phyloP scores from a whole-genome alignment of 2,113 vertebrate species.

The Carassius carassius region DNA sequence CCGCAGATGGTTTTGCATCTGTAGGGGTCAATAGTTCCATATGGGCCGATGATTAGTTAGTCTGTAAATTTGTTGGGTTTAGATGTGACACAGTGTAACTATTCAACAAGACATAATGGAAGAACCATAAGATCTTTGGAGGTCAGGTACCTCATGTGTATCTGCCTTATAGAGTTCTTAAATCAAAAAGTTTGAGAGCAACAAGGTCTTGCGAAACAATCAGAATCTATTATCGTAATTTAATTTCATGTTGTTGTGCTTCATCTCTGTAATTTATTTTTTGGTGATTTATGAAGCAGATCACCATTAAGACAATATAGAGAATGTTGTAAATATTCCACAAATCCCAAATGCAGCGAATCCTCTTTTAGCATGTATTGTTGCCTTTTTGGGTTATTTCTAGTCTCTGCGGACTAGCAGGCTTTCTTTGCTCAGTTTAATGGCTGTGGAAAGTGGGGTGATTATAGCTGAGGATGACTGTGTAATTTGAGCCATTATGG shows the following conservation, averaged over 20 bases:
- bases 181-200: slow-evolving; percentile 34
- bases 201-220: slow-evolving; percentile 28
- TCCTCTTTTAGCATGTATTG: slow-evolving; percentile 22
- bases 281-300: slow-evolving; percentile 47
- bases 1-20: slow-evolving; percentile 17
- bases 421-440: slow-evolving; percentile 50
- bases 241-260: slow-evolving; percentile 46
- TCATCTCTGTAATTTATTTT: slow-evolving; percentile 15
- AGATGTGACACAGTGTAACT: neutral
- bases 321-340: slow-evolving; percentile 3
- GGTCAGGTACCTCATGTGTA: neutral
- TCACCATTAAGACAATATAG: slow-evolving; percentile 36
- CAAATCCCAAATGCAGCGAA: slow-evolving; percentile 45
- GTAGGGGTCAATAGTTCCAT: neutral
- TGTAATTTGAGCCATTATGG: slow-evolving; percentile 61
- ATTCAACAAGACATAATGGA: slow-evolving; percentile 13
- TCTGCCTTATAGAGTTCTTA: slow-evolving; percentile 17
- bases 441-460: slow-evolving; percentile 56
- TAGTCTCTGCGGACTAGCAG: slow-evolving; percentile 38
- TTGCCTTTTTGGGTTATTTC: slow-evolving; percentile 40
- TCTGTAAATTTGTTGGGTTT: slow-evolving; percentile 21
- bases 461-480: slow-evolving; percentile 58
- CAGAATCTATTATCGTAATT: slow-evolving; percentile 28
- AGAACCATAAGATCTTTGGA: neutral
- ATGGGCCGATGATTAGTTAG: neutral